Base-by-base conservation (phyloP, 2,113 vertebrate genomes). In the Spea bombifrons region DNA sequence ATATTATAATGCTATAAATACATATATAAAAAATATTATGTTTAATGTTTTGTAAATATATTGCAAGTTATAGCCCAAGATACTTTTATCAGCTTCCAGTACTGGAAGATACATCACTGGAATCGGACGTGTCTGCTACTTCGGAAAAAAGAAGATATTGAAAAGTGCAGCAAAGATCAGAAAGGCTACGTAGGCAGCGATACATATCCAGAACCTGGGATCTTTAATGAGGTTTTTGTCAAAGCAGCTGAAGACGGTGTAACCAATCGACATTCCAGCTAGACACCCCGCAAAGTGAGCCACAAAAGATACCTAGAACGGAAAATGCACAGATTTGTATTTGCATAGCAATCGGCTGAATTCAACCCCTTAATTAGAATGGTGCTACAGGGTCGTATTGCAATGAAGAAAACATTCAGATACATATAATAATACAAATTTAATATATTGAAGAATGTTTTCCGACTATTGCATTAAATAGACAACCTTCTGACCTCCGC, bases 241-340 rank as follows among this genome's bases (percentile, higher is more conserved):
- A 86, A 94, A 97, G 76, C 84, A 91, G 73, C 91, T 96, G 84
- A 97, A 97, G 85, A 97, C 95, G 8, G 94, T 92, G 59, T 95
- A 97, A 66, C 96, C 96, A 12, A 97, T 83, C 49, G 94, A 94
- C 94, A 97, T 96, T n/a, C 96, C 96, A 4, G 96, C 94, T 47
- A 93, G 84, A 12, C 93, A 93, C 0, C 96, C 95, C 5, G 91
- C 96, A 44, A 97, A 90, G 81, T 97, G 96, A 81, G 95, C 95
- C 75, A 95, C 94, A 73, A 97, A 96, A 44, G 95, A 97, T 57
- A 97, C 95, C 96, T 97, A 67, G 15, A 50, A 73, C 75, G 43
- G 66, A 73, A 67, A 50, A 75, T 5, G 0, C 53, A 49, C 30
- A 30, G 30, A 30, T 30, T 30, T 30, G 30, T 30, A 30, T 30